Evolutionary conservation across 2,888 invertebrate genomes (phyloP), one percentile per base, ranked within the genome.

Genomic region (Pammene aurita): DNA sequence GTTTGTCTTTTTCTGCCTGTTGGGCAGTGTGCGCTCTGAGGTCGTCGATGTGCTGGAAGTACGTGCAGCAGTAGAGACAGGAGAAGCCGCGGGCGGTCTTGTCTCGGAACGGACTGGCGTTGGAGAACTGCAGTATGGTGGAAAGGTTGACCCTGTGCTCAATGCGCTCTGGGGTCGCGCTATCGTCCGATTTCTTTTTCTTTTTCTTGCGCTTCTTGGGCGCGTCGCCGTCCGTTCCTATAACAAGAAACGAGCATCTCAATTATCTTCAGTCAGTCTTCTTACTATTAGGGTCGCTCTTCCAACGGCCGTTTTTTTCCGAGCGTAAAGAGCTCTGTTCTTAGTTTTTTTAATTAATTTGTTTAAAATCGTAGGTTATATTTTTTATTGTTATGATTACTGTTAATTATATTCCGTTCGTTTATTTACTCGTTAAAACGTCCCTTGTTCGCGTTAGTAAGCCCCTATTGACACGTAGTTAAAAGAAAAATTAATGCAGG

Each of bases 211-310:
- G 82, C 81, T 89, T 89, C 81, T 89, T 89, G 80, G 83, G 82
- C 80, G 79, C 78, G 80, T 76, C 87, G 79, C 80, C 84, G 77
- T 83, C 86, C 83, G 85, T 85, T 86, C 90, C 92, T 92, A 92
- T 84, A 92, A 92, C 91, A 91, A 80, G 85, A 88, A 90, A 90
- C 88, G 90, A 84, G 81, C 83, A 88, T 86, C 88, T 90, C 86
- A 84, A 84, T 90, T 88, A 89, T 88, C 87, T 85, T 75, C 75
- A 75, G 75, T 75, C 83, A 79, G 79, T 76, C 74, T 73, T 81
- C 81, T 83, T 76, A 80, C 79, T 78, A 82, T 77, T 75, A 73
- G 75, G 78, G 75, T 69, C 61, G 74, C 70, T 72, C 72, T 72
- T 73, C 68, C 71, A 55, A 18, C 34, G 50, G 44, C 14, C 63